Evolutionary conservation across 2,113 vertebrate genomes (phyloP).

Genomic region (Blennius ocellaris): DNA sequence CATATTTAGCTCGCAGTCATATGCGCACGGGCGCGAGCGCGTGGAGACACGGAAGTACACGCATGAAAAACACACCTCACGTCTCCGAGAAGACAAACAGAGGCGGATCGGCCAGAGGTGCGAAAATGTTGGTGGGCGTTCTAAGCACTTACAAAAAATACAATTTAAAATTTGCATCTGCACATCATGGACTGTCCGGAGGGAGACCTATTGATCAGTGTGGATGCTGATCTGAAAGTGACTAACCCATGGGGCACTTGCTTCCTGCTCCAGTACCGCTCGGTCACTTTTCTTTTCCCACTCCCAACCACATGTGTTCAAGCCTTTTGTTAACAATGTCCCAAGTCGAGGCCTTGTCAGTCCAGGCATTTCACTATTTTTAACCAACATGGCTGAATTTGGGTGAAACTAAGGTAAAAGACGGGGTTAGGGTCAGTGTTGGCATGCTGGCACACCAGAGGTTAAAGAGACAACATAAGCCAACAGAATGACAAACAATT

Average conservation of each 20-base stretch:
- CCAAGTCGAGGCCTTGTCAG: constrained; percentile 18
- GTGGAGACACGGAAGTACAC: neutral
- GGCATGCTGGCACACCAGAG: constrained; percentile 29
- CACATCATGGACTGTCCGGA: constrained; percentile 14
- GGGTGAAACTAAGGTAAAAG: constrained; percentile 28
- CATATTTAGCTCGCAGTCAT: constrained; percentile 74
- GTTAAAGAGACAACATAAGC: constrained; percentile 49
- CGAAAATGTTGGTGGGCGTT: constrained; percentile 39
- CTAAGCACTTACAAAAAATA: constrained; percentile 22
- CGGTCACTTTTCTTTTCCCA: neutral
- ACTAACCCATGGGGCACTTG: constrained; percentile 13
- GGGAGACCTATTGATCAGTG: constrained; percentile 45
- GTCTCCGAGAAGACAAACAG: neutral
- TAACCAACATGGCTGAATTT: constrained; percentile 11
- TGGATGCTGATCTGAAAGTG: constrained; percentile 44
- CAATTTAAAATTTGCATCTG: constrained; percentile 29
- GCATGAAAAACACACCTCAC: constrained; percentile 38
- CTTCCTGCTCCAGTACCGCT: constrained; percentile 5
- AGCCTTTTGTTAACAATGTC: constrained; percentile 14
- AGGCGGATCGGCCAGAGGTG: constrained; percentile 25
- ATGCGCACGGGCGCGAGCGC: constrained; percentile 23
- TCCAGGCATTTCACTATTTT: constrained; percentile 29
- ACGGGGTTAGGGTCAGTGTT: constrained; percentile 4
- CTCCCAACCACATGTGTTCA: neutral
- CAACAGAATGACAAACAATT: constrained; percentile 52